phyloP scores from a whole-genome alignment of 2,113 vertebrate species.

The Pelodiscus sinensis region DNA sequence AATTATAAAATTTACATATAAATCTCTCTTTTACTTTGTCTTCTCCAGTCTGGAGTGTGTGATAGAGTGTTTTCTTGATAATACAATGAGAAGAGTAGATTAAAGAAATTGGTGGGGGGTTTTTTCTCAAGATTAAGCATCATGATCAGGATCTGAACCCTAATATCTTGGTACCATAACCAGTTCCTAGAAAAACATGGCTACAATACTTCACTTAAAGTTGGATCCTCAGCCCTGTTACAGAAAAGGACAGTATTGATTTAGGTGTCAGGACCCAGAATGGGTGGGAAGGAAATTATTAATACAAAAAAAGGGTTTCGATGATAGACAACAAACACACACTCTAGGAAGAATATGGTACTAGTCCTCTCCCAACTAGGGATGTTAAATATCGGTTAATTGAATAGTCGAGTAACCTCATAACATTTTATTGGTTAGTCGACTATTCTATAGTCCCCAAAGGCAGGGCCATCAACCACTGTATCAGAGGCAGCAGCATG shows the following conservation, averaged over 20 bases:
- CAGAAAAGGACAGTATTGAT: background rate
- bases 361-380: background rate
- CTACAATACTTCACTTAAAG: background rate
- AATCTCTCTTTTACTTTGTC: background rate
- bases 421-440: too few relatives aligned
- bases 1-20: background rate
- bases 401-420: too few relatives aligned
- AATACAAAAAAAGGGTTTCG: background rate
- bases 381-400: too few relatives aligned
- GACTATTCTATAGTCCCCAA: too few relatives aligned
- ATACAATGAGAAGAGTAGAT: background rate
- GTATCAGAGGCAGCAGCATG: too few relatives aligned
- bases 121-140: background rate
- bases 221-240: background rate
- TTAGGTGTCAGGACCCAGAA: background rate
- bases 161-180: background rate
- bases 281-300: background rate
- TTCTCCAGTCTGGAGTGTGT: background rate
- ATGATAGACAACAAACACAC: background rate
- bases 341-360: conserved; percentile 1
- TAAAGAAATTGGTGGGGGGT: background rate
- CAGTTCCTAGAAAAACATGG: rapidly evolving
- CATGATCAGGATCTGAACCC: background rate
- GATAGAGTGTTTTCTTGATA: background rate
- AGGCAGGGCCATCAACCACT: too few relatives aligned